Base-by-base conservation (phyloP, 2,888 invertebrate species). In the Mimachlamys varia region DNA sequence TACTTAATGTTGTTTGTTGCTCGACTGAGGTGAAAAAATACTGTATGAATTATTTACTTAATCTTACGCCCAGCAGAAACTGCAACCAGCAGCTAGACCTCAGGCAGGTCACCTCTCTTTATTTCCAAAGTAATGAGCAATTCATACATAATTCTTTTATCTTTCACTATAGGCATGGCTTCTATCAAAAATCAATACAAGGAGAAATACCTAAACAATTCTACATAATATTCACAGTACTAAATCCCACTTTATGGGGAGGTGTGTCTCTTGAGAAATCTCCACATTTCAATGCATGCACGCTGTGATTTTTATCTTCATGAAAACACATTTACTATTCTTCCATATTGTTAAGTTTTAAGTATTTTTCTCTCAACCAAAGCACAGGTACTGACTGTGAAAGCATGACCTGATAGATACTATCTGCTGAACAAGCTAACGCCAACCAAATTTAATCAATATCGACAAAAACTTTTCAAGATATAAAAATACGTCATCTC, bases 21-120 rank as follows among this genome's bases (percentile, higher is more conserved):
- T 76, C 15, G 76, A 76, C 76, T 76, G 76, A 33, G 76, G 76
- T 76, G 62, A 76, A 76, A 76, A 76, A 76, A 76, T 76, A 33
- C 76, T 76, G 27, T 33, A 76, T 76, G 76, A 76, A 76, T 76
- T 76, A 76, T 76, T 76, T 76, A 76, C 76, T 76, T 76, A 76
- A 76, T 27, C 76, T 76, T 76, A 76, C 76, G 27, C 76, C 76
- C 76, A 76, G 76, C 33, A 76, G 76, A 76, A 53, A 53, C 19
- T 53, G 19, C 53, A 53, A 53, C 12, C 22, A 76, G 33, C 76
- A 33, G 33, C 33, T n/a, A n/a, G n/a, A n/a, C n/a, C n/a, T 15
- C 76, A 7, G 27, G 33, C 76, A 76, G 76, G 76, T 76, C 76
- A 76, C 7, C 76, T 76, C 33, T 76, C 27, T 76, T 76, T 76